These are phyloP conservation scores for Rattus norvegicus DNA, from an alignment of 2,113 vertebrate genomes.

Conservation along the genomic window GRCr8 NC_086031.1:44200001-44200500, in stretches of 20 bases:
- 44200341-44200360: background rate
- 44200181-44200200: background rate
- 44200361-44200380: background rate
- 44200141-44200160: conserved; percentile 38
- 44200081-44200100: background rate
- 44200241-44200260: background rate
- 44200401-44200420: background rate
- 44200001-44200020: background rate
- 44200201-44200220: background rate
- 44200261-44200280: background rate
- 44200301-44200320: background rate
- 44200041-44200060: background rate
- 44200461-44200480: background rate
- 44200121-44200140: background rate
- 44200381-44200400: background rate
- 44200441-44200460: fast-evolving
- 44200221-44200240: background rate
- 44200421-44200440: background rate
- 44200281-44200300: background rate
- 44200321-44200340: background rate
- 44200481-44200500: no score
- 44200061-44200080: background rate
- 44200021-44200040: background rate
- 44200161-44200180: conserved; percentile 37
- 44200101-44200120: background rate